Evolutionary conservation across 2,797 vertebrate genomes (phyloP).

Genomic region (Rhodeus uyekii): DNA sequence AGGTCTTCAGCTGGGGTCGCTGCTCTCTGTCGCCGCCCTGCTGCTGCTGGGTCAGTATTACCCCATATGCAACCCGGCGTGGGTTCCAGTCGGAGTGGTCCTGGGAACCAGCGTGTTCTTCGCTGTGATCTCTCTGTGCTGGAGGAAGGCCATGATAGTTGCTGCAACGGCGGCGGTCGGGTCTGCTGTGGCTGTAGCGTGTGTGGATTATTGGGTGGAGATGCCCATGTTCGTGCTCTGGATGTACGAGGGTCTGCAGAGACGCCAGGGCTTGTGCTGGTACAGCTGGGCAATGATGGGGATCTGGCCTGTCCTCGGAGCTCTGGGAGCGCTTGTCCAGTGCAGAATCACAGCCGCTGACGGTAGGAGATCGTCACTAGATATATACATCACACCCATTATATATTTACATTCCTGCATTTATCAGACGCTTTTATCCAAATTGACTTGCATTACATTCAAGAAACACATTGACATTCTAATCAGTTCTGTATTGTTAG

Average conservation of each 20-base stretch:
- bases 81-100: slow-evolving; percentile 76
- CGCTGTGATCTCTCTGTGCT: slow-evolving; percentile 80
- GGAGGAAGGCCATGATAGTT: slow-evolving; percentile 83
- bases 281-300: slow-evolving; percentile 83
- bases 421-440: too few relatives aligned
- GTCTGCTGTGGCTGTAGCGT: slow-evolving; percentile 73
- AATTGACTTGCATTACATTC: too few relatives aligned
- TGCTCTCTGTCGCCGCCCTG: slow-evolving; percentile 75
- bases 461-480: too few relatives aligned
- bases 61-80: slow-evolving; percentile 72
- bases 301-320: slow-evolving; percentile 76
- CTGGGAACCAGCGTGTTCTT: slow-evolving; percentile 74
- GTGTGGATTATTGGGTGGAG: slow-evolving; percentile 82
- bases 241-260: slow-evolving; percentile 72
- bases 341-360: slow-evolving; percentile 81
- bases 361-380: slow-evolving; percentile 74
- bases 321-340: slow-evolving; percentile 80
- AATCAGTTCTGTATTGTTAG: too few relatives aligned
- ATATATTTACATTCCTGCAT: too few relatives aligned
- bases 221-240: slow-evolving; percentile 73
- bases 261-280: slow-evolving; percentile 82
- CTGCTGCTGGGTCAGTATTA: slow-evolving; percentile 77
- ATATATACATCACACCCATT: too few relatives aligned
- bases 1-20: slow-evolving; percentile 83
- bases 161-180: slow-evolving; percentile 81